Evolutionary conservation across 2,888 invertebrate species (phyloP).

Genomic region (Chloromyia formosa): DNA sequence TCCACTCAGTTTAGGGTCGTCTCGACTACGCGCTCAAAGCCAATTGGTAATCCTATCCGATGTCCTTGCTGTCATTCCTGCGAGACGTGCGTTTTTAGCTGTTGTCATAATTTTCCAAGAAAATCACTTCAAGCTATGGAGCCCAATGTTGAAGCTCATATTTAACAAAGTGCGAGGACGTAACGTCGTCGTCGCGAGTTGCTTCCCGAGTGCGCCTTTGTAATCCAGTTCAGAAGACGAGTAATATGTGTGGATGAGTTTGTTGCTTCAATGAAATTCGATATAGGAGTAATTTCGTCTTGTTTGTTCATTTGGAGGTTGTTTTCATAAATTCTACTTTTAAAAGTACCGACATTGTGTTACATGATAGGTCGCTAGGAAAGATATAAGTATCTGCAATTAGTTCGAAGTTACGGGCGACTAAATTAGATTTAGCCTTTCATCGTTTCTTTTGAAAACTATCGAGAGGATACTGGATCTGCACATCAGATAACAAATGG

Average conservation of each 20-base stretch:
- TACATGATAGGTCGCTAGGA: neutral
- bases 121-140: neutral
- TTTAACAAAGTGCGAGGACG: constrained; percentile 1
- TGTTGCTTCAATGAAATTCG: constrained; percentile 32
- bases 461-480: no score
- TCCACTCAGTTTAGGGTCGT: constrained; percentile 18
- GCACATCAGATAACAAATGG: no score
- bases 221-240: neutral
- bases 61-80: neutral
- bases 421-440: no score
- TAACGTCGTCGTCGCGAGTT: neutral
- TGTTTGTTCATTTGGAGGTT: neutral
- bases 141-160: constrained; percentile 1
- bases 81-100: neutral
- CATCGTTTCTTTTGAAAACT: no score
- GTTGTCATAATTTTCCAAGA: constrained; percentile 32
- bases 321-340: constrained; percentile 1
- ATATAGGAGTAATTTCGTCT: neutral
- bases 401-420: no score
- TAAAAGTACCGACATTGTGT: neutral
- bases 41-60: constrained; percentile 37
- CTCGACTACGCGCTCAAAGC: constrained; percentile 17
- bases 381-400: no score
- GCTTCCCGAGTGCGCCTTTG: neutral
- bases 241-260: neutral